Evolutionary conservation across 1,140 invertebrate genomes (phyloP), one percentile per base, ranked within the genome.

Genomic region (Aphelenchoides besseyi): DNA sequence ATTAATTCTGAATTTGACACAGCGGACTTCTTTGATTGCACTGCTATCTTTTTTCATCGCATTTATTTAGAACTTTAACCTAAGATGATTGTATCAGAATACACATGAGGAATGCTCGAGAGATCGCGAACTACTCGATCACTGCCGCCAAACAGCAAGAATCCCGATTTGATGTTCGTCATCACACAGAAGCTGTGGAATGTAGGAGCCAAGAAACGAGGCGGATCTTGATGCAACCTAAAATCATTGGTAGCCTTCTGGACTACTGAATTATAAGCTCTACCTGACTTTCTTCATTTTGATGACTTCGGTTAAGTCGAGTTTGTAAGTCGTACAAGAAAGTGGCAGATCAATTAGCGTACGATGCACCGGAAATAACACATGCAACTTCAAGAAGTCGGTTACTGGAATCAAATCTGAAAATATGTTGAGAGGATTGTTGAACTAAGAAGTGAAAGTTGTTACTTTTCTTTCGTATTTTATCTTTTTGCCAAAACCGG

Each of bases 161-260:
- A 48, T 16, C 41, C 41, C 23, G 41, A 8, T 59, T 59, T 18
- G 5, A 23, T 59, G 12, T 8, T 8, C 5, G 55, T 59, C 55
- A 59, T 59, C 5, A 23, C 55, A 5, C 5, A 28, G 23, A 8
- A 59, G 5, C 18, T 28, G 55, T 59, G 5, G 55, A 59, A 59
- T 12, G 23, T 5, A 33, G 55, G 55, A 5, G 55, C 55, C 55
- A 59, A 8, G 18, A 59, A 59, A 5, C 55, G 55, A 8, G 18
- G 5, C 55, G 55, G 55, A 33, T 59, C 55, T 33, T 59, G 55
- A 8, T 59, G 5, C 12, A 59, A 59, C 37, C 37, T 41, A 41
- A 41, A 41, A 41, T 41, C 5, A 41, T 8, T n/a, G n/a, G n/a
- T 8, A 8, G 37, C n/a, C n/a, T 41, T 41, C 5, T 8, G n/a